Conservation (phyloP, 2,113 vertebrate species). For the Lepus timidus region DNA sequence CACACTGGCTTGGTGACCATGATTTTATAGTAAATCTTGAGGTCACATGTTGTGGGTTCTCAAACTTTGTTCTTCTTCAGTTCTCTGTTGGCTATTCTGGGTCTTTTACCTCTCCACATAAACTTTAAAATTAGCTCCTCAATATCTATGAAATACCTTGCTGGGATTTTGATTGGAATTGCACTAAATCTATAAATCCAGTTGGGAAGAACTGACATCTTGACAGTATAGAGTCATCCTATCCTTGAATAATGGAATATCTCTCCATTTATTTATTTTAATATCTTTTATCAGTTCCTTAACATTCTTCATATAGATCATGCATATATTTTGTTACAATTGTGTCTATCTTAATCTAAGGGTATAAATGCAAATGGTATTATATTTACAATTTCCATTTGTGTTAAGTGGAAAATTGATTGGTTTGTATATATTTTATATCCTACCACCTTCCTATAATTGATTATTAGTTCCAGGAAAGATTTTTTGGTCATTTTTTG, state of each 20-base stretch:
- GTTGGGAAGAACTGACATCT: no score
- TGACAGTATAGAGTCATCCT: background rate
- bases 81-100: background rate
- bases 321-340: background rate
- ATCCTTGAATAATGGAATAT: background rate
- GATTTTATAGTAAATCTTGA: no score
- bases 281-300: background rate
- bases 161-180: no score
- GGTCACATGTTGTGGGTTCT: background rate
- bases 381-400: background rate
- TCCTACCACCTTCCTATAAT: background rate
- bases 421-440: background rate
- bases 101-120: no score
- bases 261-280: slow-evolving; percentile 15
- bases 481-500: background rate
- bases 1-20: no score
- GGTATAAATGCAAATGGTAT: background rate
- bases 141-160: no score
- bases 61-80: background rate
- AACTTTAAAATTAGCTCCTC: no score
- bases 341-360: background rate
- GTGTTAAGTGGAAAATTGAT: background rate
- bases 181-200: no score
- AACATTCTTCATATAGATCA: background rate
- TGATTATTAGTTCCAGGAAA: background rate